Percentiles rank a stretch among this genome's conserved stretches.
phyloP scores from a whole-genome alignment of 2,888 invertebrate genomes.

The Cynaeus angustus region DNA sequence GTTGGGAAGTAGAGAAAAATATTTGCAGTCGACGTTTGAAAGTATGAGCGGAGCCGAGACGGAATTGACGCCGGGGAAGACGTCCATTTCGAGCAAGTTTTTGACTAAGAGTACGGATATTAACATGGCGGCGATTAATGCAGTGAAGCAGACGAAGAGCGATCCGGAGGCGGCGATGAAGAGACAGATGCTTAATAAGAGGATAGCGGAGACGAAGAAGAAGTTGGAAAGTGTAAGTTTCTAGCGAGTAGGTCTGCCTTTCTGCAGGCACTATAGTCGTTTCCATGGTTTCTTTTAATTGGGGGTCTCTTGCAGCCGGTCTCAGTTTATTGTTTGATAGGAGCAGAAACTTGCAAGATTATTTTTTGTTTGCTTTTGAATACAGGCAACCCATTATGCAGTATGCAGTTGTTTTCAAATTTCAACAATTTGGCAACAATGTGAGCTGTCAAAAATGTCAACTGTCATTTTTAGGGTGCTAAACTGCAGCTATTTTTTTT shows the following conservation, averaged over 20 bases:
- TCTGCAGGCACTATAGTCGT: no score
- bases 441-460: no score
- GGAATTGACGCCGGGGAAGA: slow-evolving; percentile 61
- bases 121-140: slow-evolving; percentile 74
- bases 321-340: no score
- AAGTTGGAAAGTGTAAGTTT: slow-evolving; percentile 92
- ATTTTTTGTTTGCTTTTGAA: no score
- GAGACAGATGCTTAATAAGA: slow-evolving; percentile 86
- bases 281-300: slow-evolving; percentile 55
- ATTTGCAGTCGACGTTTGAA: slow-evolving; percentile 80
- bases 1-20: slow-evolving; percentile 76
- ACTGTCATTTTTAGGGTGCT: no score
- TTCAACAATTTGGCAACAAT: no score
- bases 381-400: no score
- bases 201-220: slow-evolving; percentile 88
- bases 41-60: slow-evolving; percentile 81
- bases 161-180: slow-evolving; percentile 80
- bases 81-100: slow-evolving; percentile 79
- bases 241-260: no score
- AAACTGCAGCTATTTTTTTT: no score
- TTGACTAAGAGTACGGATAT: slow-evolving; percentile 66
- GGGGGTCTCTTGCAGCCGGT: no score
- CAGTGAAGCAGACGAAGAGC: slow-evolving; percentile 74
- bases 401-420: no score
- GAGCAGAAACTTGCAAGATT: no score